A percentile compares a stretch with the other conserved stretches of the same genome.
Evolutionary conservation across 2,797 vertebrate species (phyloP).

Genomic region (Synanceia verrucosa): DNA sequence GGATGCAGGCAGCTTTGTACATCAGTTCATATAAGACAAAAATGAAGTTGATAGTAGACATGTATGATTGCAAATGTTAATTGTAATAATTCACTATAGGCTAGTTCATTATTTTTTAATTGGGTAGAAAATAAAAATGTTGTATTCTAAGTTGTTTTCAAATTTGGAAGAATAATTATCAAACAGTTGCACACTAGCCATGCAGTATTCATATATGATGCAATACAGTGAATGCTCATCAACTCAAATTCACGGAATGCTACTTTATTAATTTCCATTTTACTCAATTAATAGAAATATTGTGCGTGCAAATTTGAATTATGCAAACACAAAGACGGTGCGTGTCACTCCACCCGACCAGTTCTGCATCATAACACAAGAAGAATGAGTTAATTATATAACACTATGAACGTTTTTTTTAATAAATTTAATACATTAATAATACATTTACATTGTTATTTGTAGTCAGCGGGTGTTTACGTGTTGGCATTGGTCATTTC

Average conservation of each 20-base stretch:
- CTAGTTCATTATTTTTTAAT: not conserved
- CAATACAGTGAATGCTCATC: not conserved
- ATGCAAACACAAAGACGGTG: not conserved
- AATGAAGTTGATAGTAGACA: not conserved
- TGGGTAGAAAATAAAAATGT: not conserved
- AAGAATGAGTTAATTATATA: not conserved
- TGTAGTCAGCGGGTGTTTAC: not conserved
- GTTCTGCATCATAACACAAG: not conserved
- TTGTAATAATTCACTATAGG: not conserved
- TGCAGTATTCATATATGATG: not conserved
- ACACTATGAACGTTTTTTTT: not conserved
- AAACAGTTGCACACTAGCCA: not conserved
- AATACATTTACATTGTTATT: fast-evolving
- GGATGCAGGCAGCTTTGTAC: not conserved
- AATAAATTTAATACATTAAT: not conserved
- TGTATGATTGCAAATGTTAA: not conserved
- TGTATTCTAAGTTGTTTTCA: no score
- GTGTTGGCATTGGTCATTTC: fast-evolving
- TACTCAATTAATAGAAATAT: not conserved
- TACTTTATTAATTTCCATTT: not conserved
- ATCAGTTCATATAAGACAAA: not conserved
- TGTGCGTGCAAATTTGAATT: not conserved
- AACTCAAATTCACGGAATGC: not conserved
- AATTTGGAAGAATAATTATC: not conserved
- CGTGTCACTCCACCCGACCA: not conserved